phyloP scores from a whole-genome alignment of 2,888 invertebrate genomes.

The Campaea margaritaria region DNA sequence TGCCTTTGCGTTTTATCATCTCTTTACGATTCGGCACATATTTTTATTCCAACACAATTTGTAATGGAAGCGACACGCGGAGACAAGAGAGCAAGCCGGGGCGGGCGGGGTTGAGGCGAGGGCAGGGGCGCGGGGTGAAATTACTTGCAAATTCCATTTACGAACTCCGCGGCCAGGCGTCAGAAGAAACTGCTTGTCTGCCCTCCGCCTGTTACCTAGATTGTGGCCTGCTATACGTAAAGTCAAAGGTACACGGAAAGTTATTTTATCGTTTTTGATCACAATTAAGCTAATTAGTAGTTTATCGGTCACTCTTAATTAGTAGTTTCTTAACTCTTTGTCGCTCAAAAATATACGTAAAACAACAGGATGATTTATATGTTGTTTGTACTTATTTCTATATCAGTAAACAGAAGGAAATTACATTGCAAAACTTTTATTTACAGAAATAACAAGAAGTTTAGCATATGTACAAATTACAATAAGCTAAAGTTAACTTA shows the following conservation, averaged over 20 bases:
- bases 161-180: constrained; percentile 75
- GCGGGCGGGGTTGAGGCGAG: constrained; percentile 49
- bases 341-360: no score
- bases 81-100: constrained; percentile 79
- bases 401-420: no score
- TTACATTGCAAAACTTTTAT: no score
- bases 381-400: no score
- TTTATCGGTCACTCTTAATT: no score
- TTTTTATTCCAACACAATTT: constrained; percentile 85
- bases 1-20: constrained; percentile 46
- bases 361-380: no score
- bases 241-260: background rate
- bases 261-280: background rate
- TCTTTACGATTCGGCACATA: constrained; percentile 65
- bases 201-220: constrained; percentile 52
- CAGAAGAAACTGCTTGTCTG: constrained; percentile 69
- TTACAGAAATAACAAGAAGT: no score
- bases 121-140: constrained; percentile 65
- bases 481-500: no score
- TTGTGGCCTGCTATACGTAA: constrained; percentile 44
- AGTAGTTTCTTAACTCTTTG: no score
- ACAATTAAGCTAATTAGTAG: background rate
- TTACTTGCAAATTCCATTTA: constrained; percentile 86
- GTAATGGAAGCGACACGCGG: constrained; percentile 84
- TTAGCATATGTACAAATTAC: no score